Evolutionary conservation across 2,888 invertebrate species (phyloP), one percentile per base, ranked within the genome.

Genomic region (Rhamphomyia laevipes): DNA sequence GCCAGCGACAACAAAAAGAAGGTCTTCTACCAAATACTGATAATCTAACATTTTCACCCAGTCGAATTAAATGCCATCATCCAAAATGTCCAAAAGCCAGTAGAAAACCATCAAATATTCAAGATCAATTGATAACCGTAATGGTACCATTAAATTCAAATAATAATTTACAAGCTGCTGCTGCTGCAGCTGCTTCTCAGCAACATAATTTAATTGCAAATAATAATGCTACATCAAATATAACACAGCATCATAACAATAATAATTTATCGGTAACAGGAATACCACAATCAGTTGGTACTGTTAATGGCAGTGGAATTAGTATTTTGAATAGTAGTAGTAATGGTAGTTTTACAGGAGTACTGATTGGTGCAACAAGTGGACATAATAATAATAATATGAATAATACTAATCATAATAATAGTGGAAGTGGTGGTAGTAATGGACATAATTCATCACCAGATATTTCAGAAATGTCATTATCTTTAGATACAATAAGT

Each of bases 41-140:
- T 45, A 71, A 69, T 51, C 56, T 71, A 52, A 69, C 71, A 35
- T 69, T 71, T 49, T 71, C 70, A 21, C 70, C 70, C 38, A 68
- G 68, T 50, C 64, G 70, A 49, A 71, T 71, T 55, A 69, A 70
- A 53, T 63, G 66, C 55, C 70, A 71, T 54, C 70, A 71, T 60
- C 66, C 71, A 17, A 71, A 71, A 55, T 71, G 70, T 51, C 67
- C 71, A 48, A 70, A 70, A 59, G 63, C 61, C 55, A 61, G 62
- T 55, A 63, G 63, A 37, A 67, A 67, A 56, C 65, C 66, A 58
- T 63, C 70, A 55, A 68, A 62, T 51, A 65, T 71, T 48, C 69
- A 68, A 58, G 70, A 70, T 58, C 70, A 70, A 60, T 63, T 68
- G 65, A 68, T 70, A 53, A 67, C 69, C 31, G 70, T 69, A 40